Evolutionary conservation across 2,888 invertebrate species (phyloP).

Genomic region (Noctua comes): DNA sequence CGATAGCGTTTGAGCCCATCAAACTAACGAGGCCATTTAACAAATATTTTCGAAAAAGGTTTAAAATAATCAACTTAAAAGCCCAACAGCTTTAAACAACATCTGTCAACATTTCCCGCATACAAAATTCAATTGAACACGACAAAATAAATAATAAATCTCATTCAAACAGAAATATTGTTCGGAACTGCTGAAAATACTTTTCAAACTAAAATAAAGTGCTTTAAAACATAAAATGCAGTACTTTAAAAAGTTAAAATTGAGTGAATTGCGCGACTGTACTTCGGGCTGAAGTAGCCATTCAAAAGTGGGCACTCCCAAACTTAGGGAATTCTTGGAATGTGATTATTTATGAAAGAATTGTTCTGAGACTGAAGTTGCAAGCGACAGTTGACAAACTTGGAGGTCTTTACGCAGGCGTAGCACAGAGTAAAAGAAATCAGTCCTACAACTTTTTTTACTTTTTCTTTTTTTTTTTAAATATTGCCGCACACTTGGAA

Average conservation of each 20-base stretch:
- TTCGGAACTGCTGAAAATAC: conserved; percentile 45
- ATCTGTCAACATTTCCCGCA: conserved; percentile 3
- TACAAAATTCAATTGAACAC: conserved; percentile 24
- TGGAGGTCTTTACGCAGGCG: not conserved
- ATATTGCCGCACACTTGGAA: too few species aligned
- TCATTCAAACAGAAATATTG: conserved; percentile 44
- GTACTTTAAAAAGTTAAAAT: conserved; percentile 62
- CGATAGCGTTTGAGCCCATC: not conserved
- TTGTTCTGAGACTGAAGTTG: conserved; percentile 32
- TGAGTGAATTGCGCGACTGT: conserved; percentile 26
- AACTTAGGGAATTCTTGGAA: conserved; percentile 51
- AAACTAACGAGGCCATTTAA: too few species aligned
- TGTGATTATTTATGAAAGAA: conserved; percentile 55
- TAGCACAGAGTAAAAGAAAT: conserved; percentile 2
- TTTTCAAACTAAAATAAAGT: conserved; percentile 55
- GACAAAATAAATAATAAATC: conserved; percentile 38
- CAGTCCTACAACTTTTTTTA: not conserved
- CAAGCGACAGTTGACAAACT: conserved; percentile 46
- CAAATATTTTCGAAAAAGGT: not conserved
- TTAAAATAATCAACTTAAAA: conserved; percentile 11
- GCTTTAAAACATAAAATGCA: conserved; percentile 50
- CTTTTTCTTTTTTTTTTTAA: too few species aligned
- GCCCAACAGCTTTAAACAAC: not conserved
- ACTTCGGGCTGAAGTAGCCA: conserved; percentile 37
- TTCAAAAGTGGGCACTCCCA: conserved; percentile 48